A percentile compares a stretch with the other conserved stretches of the same genome.
These are phyloP conservation scores for Myathropa florea DNA, from an alignment of 2,888 invertebrate species.

Conservation along the genomic window DNA sequence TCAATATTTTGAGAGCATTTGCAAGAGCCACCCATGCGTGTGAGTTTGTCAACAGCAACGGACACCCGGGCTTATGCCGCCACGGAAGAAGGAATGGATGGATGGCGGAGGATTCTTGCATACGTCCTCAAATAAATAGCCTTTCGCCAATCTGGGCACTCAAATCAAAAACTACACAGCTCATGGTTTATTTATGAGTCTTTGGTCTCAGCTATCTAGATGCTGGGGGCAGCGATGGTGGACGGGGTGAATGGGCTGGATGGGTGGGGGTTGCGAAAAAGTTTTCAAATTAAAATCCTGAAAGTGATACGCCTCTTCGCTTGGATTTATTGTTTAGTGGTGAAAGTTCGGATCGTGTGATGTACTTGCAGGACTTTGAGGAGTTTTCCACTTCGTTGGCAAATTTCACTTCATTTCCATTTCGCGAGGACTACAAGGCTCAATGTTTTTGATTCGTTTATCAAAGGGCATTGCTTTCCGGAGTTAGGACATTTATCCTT, in stretches of 20 bases:
- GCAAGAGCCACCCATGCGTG: not conserved
- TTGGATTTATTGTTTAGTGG: constrained; percentile 20
- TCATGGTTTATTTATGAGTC: constrained; percentile 55
- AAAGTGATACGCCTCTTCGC: constrained; percentile 15
- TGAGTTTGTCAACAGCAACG: not conserved
- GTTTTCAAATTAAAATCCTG: constrained; percentile 59
- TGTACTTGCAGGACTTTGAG: not conserved
- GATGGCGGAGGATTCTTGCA: constrained; percentile 1
- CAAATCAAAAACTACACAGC: constrained; percentile 16
- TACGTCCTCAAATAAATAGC: constrained; percentile 43
- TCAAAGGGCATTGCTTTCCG: constrained; percentile 18
- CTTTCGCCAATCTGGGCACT: constrained; percentile 41
- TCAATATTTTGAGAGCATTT: constrained; percentile 59
- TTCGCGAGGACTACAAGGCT: not conserved
- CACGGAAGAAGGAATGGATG: too few species aligned
- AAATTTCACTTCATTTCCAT: constrained; percentile 9
- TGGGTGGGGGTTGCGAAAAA: constrained; percentile 28
- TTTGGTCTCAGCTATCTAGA: not conserved
- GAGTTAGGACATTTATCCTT: constrained; percentile 32
- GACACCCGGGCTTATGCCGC: not conserved
- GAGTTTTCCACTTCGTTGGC: constrained; percentile 6
- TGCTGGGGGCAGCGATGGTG: not conserved
- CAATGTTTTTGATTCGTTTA: not conserved
- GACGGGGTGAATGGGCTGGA: not conserved
- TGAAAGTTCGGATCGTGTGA: not conserved